Evolutionary conservation across 2,888 invertebrate species (phyloP).

Genomic region (Lepidocyrtinus sp.): DNA sequence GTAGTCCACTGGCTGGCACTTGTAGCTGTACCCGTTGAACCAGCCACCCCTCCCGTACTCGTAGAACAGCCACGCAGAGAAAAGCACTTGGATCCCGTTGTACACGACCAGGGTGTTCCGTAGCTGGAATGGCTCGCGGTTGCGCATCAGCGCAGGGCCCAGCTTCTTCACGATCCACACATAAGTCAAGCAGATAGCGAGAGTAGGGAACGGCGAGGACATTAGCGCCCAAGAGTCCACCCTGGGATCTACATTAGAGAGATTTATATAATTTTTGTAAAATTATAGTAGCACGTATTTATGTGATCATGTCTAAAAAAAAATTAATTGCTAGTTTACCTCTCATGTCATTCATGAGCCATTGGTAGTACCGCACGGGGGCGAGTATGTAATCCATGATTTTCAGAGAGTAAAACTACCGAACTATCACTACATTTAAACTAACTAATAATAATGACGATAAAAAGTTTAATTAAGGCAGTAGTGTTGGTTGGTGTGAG

Average conservation of each 20-base stretch:
- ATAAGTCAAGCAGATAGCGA: slow-evolving; percentile 90
- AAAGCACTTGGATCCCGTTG: slow-evolving; percentile 77
- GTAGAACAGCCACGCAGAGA: slow-evolving; percentile 71
- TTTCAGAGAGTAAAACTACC: no score
- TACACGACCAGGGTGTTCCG: slow-evolving; percentile 84
- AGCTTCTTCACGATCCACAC: slow-evolving; percentile 90
- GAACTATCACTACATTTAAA: no score
- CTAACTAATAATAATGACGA: neutral
- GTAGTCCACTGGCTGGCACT: slow-evolving; percentile 94
- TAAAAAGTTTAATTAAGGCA: no score
- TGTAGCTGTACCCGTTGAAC: slow-evolving; percentile 90
- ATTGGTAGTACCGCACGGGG: slow-evolving; percentile 27
- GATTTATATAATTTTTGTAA: neutral
- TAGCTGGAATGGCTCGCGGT: slow-evolving; percentile 86
- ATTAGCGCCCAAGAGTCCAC: slow-evolving; percentile 94
- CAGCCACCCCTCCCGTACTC: slow-evolving; percentile 92
- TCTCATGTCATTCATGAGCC: slow-evolving; percentile 44
- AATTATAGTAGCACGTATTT: neutral
- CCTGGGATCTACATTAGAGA: slow-evolving; percentile 80
- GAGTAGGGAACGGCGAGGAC: slow-evolving; percentile 93
- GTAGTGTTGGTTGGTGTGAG: no score
- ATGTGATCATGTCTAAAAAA: no score
- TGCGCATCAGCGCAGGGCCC: slow-evolving; percentile 88
- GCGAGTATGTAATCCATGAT: no score
- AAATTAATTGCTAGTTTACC: slow-evolving; percentile 28